Evolutionary conservation across 1,140 invertebrate genomes (phyloP).

Genomic region (Drosophila tani): DNA sequence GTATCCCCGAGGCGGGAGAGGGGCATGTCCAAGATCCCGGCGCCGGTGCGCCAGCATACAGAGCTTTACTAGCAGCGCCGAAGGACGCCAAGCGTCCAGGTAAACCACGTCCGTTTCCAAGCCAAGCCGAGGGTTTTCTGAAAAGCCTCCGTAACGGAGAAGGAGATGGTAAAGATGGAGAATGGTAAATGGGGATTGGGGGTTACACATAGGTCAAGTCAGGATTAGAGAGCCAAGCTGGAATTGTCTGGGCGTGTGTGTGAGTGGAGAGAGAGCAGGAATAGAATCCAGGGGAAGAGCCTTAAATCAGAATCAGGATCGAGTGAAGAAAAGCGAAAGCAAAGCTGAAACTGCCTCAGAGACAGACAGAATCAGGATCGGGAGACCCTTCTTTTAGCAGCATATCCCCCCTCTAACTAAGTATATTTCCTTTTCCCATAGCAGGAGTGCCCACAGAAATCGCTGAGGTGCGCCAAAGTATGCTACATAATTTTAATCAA

Average conservation of each 20-base stretch:
- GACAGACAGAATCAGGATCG: constrained; percentile 1
- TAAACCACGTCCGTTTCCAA: constrained; percentile 27
- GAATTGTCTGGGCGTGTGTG: constrained; percentile 60
- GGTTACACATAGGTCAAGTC: constrained; percentile 38
- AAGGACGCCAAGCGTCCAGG: constrained; percentile 66
- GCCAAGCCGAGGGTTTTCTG: constrained; percentile 65
- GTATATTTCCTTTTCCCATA: neutral
- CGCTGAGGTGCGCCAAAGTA: neutral
- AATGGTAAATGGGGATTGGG: constrained; percentile 8
- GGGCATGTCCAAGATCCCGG: constrained; percentile 83
- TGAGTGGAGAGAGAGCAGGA: constrained; percentile 8
- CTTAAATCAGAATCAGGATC: constrained; percentile 34
- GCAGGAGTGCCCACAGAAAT: neutral
- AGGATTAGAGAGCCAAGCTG: constrained; percentile 66
- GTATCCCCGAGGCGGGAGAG: constrained; percentile 76
- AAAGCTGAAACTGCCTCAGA: constrained; percentile 56
- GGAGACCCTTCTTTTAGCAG: constrained; percentile 7
- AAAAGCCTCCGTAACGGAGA: constrained; percentile 39
- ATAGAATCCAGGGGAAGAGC: constrained; percentile 13
- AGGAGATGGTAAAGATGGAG: neutral
- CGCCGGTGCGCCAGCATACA: constrained; percentile 82
- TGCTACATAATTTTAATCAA: neutral
- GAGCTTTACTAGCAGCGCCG: constrained; percentile 84
- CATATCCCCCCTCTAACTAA: constrained; percentile 1
- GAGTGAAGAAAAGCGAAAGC: constrained; percentile 15